Base-by-base conservation (phyloP, 2,113 vertebrate genomes). In the Chionis minor region DNA sequence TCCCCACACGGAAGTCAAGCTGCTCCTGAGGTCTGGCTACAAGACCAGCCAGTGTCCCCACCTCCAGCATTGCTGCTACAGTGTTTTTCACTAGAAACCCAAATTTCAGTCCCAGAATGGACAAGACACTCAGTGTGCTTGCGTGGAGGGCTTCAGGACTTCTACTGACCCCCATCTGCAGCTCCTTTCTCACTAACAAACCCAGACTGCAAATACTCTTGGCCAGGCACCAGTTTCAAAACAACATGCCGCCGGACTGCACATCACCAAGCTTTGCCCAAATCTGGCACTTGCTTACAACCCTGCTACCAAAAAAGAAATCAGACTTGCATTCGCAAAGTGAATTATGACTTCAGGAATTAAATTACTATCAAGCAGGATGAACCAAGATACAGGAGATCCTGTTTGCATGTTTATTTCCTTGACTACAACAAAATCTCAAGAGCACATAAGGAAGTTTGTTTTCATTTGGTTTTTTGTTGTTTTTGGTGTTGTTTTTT, bases 361-460 rank as follows among this genome's bases (percentile, higher is more conserved):
- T 2, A 84, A 92, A 89, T 63, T 81, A 94, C 90, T 72, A 86
- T 24, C 59, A 38, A 84, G 67, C 91, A 90, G 85, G 72, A 96
- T 38, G 69, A 93, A 72, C 35, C 61, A 44, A 79, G 52, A 86
- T 4, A 86, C 44, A 90, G 88, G 72, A 92, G 82, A 95, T 95
- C 91, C 91, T 85, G 81, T 95, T 86, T 94, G 52, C 33, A 26
- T 72, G 51, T 81, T 91, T 95, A 89, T 72, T 90, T 96, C 88
- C 73, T 91, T 92, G 88, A 92, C 86, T 80, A 94, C 72, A 30
- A 86, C 72, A 90, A 42, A 74, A 74, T 42, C 27, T 8, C 52
- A 78, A 26, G 40, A 83, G n/a, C 23, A 59, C 5, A 38, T 12
- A 65, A 79, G 14, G 14, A 85, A 71, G 32, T 30, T 67, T 40